Percentiles rank a stretch among this genome's conserved stretches.
Conservation (phyloP, 2,797 vertebrate species). For the Neosilurus hyrtlii region DNA sequence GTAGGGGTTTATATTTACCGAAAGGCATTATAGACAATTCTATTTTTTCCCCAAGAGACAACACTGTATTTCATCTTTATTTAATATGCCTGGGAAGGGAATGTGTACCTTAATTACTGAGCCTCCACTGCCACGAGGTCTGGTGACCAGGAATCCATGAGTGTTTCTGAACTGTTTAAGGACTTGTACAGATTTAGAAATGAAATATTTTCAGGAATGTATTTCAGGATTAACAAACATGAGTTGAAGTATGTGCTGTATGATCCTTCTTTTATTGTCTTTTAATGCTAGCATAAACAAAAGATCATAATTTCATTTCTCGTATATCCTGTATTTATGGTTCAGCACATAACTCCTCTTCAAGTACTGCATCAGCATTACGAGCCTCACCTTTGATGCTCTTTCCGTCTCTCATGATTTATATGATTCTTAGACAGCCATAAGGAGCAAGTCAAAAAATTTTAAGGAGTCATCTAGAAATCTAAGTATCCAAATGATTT, state of each 20-base stretch:
- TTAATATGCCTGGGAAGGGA: no score
- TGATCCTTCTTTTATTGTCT: background rate
- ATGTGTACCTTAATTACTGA: no score
- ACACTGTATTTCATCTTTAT: no score
- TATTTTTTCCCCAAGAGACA: no score
- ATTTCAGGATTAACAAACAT: background rate
- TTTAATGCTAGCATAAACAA: background rate
- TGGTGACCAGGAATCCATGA: background rate
- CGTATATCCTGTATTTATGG: background rate
- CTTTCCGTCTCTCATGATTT: background rate
- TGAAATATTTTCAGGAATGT: background rate
- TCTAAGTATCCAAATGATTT: background rate
- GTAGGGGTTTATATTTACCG: no score
- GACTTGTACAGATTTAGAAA: background rate
- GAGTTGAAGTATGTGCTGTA: background rate
- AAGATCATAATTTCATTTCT: background rate
- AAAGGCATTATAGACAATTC: no score
- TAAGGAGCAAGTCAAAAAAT: background rate
- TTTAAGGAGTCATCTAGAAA: conserved; percentile 18
- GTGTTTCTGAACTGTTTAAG: background rate
- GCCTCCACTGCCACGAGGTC: no score
- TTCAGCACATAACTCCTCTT: background rate
- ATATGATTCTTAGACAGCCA: background rate
- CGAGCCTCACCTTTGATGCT: background rate
- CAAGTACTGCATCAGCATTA: background rate